Evolutionary conservation across 1,140 invertebrate genomes (phyloP).

Genomic region (Drosophila setifemur): DNA sequence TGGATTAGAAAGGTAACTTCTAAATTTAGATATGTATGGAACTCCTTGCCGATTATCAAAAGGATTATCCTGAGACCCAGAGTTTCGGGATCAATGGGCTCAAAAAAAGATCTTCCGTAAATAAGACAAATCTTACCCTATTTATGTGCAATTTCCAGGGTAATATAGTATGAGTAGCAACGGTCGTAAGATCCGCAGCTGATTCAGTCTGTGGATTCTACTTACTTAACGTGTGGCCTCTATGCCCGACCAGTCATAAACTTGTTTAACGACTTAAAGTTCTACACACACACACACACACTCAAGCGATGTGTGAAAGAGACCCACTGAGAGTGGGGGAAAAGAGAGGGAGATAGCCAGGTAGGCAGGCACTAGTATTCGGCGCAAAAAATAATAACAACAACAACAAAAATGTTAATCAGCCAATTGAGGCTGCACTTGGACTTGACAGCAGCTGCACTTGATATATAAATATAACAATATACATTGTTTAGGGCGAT

Average conservation of each 20-base stretch:
- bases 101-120: too few relatives aligned
- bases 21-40: too few relatives aligned
- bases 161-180: slow-evolving; percentile 14
- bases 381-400: neutral
- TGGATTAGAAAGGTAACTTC: too few relatives aligned
- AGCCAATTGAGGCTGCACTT: slow-evolving; percentile 35
- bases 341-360: slow-evolving; percentile 3
- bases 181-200: slow-evolving; percentile 27
- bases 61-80: too few relatives aligned
- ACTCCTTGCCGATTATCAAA: too few relatives aligned
- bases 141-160: too few relatives aligned
- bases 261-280: slow-evolving; percentile 71
- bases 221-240: slow-evolving; percentile 59
- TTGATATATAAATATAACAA: neutral
- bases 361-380: slow-evolving; percentile 12
- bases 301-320: neutral
- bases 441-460: slow-evolving; percentile 35
- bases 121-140: too few relatives aligned
- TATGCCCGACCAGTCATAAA: slow-evolving; percentile 64
- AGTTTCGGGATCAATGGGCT: too few relatives aligned
- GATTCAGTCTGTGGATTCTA: slow-evolving; percentile 66
- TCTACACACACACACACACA: slow-evolving; percentile 21
- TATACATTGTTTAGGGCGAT: neutral
- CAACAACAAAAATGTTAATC: slow-evolving; percentile 8
- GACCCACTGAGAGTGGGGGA: neutral